Conservation (phyloP, 2,113 vertebrate species). For the Vicugna pacos region DNA sequence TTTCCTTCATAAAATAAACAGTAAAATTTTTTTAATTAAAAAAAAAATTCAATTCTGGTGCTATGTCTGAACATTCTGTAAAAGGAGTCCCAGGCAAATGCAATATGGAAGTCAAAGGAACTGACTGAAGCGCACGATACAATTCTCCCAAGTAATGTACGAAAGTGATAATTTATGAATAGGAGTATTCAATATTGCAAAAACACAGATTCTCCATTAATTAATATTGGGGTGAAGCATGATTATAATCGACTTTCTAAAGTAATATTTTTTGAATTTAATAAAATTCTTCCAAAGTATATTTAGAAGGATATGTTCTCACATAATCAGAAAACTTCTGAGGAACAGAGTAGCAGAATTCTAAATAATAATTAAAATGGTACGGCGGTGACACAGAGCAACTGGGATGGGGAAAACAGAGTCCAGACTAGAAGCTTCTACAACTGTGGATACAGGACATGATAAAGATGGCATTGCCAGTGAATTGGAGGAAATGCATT, state of each 20-base stretch:
- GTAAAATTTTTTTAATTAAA: too few relatives aligned
- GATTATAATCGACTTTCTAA: neutral
- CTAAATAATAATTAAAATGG: neutral
- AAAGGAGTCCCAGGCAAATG: neutral
- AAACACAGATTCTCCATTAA: neutral
- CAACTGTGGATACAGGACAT: accelerated
- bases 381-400: neutral
- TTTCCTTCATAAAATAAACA: too few relatives aligned
- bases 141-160: too few relatives aligned
- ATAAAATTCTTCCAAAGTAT: neutral
- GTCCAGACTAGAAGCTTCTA: accelerated
- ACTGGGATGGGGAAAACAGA: neutral
- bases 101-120: neutral
- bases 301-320: constrained; percentile 1
- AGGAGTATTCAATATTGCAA: neutral
- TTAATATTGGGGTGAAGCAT: neutral
- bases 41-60: neutral
- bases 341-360: neutral
- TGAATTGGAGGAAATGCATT: neutral
- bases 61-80: neutral
- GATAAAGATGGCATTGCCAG: neutral
- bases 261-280: neutral
- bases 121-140: accelerated
- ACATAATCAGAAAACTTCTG: constrained; percentile 2
- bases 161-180: neutral